Evolutionary conservation across 2,888 invertebrate species (phyloP).

Genomic region (Folsomia manolachei): DNA sequence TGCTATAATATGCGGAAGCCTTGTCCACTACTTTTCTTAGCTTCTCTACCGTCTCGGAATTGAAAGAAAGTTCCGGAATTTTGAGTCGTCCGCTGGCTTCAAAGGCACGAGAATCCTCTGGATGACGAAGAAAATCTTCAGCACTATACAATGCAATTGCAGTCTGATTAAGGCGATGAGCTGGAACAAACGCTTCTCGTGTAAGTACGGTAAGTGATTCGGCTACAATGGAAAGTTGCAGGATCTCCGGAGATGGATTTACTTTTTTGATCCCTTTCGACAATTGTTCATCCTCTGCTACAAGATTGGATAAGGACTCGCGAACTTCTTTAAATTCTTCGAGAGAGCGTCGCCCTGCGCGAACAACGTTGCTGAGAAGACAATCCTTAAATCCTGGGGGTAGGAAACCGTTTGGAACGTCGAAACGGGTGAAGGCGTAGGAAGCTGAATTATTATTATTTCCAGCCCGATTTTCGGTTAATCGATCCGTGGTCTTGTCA

Average conservation of each 20-base stretch:
- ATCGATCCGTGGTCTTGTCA: neutral
- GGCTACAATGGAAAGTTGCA: slow-evolving; percentile 32
- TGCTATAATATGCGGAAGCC: slow-evolving; percentile 40
- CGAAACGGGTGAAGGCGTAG: neutral
- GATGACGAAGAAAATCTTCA: slow-evolving; percentile 47
- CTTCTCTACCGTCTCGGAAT: slow-evolving; percentile 36
- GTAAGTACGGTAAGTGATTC: slow-evolving; percentile 32
- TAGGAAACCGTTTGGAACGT: neutral
- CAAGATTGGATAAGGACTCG: slow-evolving; percentile 34
- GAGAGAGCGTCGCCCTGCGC: slow-evolving; percentile 37
- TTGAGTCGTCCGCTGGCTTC: slow-evolving; percentile 34
- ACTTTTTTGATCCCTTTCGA: slow-evolving; percentile 33
- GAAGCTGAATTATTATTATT: neutral
- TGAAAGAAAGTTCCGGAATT: slow-evolving; percentile 33
- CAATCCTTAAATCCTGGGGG: slow-evolving; percentile 28
- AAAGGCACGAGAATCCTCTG: slow-evolving; percentile 34
- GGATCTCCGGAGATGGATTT: slow-evolving; percentile 31
- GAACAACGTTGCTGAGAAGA: slow-evolving; percentile 40
- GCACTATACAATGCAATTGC: slow-evolving; percentile 42
- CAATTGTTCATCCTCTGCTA: slow-evolving; percentile 43
- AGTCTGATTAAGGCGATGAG: slow-evolving; percentile 45
- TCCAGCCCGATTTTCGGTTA: neutral
- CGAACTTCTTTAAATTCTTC: slow-evolving; percentile 35
- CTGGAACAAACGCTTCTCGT: slow-evolving; percentile 45
- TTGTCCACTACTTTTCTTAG: slow-evolving; percentile 39